Percentiles rank a stretch among this genome's conserved stretches.
phyloP scores from a whole-genome alignment of 2,888 invertebrate genomes.

The Dicyrtomina minuta region DNA sequence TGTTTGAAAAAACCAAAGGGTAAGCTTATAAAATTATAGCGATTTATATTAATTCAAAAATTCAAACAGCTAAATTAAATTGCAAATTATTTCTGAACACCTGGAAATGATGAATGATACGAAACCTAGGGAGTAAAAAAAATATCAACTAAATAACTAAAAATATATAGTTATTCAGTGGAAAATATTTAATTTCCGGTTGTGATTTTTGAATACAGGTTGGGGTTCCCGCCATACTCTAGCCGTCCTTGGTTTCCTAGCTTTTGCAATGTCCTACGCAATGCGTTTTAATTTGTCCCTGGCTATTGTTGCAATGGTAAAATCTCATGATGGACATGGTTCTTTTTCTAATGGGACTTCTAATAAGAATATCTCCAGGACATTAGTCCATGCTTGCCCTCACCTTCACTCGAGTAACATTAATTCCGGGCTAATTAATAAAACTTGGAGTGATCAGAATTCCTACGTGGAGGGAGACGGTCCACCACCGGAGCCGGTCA shows the following conservation, averaged over 20 bases:
- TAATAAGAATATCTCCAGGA: neutral
- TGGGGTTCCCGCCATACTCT: constrained; percentile 51
- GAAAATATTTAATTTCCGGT: no score
- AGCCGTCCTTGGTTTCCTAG: constrained; percentile 47
- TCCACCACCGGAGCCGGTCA: neutral
- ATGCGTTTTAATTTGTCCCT: constrained; percentile 52
- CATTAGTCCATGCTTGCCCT: constrained; percentile 9
- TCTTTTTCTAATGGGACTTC: neutral
- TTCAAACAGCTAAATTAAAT: no score
- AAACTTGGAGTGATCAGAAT: neutral
- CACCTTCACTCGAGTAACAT: neutral
- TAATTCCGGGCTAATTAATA: neutral
- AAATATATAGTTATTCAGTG: no score
- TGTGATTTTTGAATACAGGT: constrained; percentile 37
- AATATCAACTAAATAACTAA: no score
- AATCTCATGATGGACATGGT: constrained; percentile 4
- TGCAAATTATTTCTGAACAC: no score
- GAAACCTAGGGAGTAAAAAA: no score
- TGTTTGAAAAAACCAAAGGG: no score
- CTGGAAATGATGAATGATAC: no score
- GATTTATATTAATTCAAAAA: no score
- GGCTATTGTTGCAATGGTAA: constrained; percentile 36
- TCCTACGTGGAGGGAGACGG: neutral
- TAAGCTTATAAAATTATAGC: no score
- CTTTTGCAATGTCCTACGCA: constrained; percentile 50